Evolutionary conservation across 2,888 invertebrate genomes (phyloP).

Genomic region (Drosophila pseudotakahashii): DNA sequence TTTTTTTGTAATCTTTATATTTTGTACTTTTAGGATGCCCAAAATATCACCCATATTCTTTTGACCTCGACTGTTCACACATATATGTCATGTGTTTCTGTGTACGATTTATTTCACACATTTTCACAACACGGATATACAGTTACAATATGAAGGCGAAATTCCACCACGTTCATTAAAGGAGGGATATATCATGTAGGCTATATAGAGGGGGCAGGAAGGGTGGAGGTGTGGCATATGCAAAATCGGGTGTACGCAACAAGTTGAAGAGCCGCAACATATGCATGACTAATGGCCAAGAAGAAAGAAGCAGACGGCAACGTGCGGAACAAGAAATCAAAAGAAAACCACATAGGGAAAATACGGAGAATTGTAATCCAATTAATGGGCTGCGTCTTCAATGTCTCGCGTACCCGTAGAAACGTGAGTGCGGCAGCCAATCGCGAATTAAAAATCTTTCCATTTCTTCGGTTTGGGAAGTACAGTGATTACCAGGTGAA

Average conservation of each 20-base stretch:
- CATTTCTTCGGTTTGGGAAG: constrained; percentile 22
- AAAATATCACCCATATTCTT: constrained; percentile 1
- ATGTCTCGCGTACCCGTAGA: constrained; percentile 32
- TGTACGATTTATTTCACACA: constrained; percentile 39
- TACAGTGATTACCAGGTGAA: constrained; percentile 6
- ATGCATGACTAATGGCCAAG: constrained; percentile 42
- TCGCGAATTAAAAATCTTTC: constrained; percentile 24
- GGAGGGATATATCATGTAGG: constrained; percentile 6
- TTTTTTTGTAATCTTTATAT: too few relatives aligned
- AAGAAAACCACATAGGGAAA: constrained; percentile 29
- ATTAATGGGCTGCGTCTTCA: constrained; percentile 60
- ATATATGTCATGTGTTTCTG: constrained; percentile 22
- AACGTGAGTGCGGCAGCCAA: constrained; percentile 32
- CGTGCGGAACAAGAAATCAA: constrained; percentile 34
- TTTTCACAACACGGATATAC: constrained; percentile 49
- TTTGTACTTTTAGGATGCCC: accelerated
- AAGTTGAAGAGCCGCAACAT: constrained; percentile 52
- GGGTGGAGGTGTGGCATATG: constrained; percentile 13
- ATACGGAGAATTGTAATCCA: constrained; percentile 65
- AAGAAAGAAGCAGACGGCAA: constrained; percentile 40
- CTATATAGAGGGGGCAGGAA: background rate
- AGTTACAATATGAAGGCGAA: constrained; percentile 40
- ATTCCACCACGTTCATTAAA: constrained; percentile 50
- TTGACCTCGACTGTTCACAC: constrained; percentile 12
- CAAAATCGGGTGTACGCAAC: constrained; percentile 51